Evolutionary conservation across 2,888 invertebrate species (phyloP).

Genomic region (Ptychoptera contaminata): DNA sequence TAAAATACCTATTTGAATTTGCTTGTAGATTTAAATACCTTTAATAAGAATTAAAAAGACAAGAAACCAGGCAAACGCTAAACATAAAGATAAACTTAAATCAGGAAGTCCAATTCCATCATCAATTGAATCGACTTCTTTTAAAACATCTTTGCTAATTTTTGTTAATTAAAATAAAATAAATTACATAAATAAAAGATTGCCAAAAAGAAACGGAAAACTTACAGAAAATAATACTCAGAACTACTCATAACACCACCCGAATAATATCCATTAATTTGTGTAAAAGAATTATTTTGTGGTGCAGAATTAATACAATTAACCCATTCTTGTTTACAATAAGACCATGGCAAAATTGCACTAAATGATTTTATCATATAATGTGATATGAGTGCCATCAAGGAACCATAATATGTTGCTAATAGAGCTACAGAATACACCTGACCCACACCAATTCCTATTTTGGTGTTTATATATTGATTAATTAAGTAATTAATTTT

Average conservation of each 20-base stretch:
- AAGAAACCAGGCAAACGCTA: conserved; percentile 35
- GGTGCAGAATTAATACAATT: conserved; percentile 25
- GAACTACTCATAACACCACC: conserved; percentile 28
- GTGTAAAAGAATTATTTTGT: conserved; percentile 4
- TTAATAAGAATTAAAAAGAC: conserved; percentile 36
- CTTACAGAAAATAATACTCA: conserved; percentile 39
- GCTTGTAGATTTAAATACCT: conserved; percentile 12
- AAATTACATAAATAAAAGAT: neutral
- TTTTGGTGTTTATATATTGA: neutral
- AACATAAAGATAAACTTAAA: conserved; percentile 35
- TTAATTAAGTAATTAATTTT: neutral
- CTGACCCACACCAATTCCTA: conserved; percentile 42
- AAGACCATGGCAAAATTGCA: conserved; percentile 44
- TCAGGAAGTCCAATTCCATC: conserved; percentile 40
- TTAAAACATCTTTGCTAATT: conserved; percentile 35
- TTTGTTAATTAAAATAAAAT: neutral
- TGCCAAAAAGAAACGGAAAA: conserved; percentile 6
- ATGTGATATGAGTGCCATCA: conserved; percentile 43
- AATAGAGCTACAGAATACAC: conserved; percentile 36
- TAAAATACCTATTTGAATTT: neutral
- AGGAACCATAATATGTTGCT: conserved; percentile 44
- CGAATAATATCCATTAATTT: neutral
- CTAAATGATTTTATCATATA: conserved; percentile 47
- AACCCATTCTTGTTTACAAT: conserved; percentile 38
- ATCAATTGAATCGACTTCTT: conserved; percentile 32